Evolutionary conservation across 2,888 invertebrate species (phyloP), one percentile per base, ranked within the genome.

Genomic region (Eilema griseolum): DNA sequence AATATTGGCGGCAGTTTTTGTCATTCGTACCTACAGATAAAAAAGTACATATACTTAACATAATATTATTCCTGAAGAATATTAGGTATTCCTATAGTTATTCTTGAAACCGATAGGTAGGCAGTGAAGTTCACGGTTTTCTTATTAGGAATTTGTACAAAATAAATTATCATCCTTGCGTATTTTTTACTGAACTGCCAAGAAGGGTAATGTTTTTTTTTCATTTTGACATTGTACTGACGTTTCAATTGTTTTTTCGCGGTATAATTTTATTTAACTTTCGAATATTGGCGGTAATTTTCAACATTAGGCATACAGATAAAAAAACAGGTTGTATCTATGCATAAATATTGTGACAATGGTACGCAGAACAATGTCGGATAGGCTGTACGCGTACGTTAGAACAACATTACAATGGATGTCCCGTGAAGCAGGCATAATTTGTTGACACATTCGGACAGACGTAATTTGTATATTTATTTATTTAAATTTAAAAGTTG

Each of bases 391-490:
- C 63, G 76, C 74, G 75, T 78, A 65, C 70, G 75, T 77, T 81
- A 75, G 77, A 85, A 85, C 84, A 83, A 52, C 59, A 81, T 78
- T 79, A 72, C 61, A 61, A 11, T 61, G 66, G 71, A 76, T 78
- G 78, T 69, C 63, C 73, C 83, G 79, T 78, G 76, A 78, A 76
- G 70, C 74, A 76, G 76, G 77, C 79, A 83, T 78, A 82, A 69
- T 81, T 78, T 83, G 83, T 86, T 84, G 84, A 86, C 85, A 85
- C 82, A 76, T 80, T 71, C 69, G 64, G 74, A 82, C 80, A 76
- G 66, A 73, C 79, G 76, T 82, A 70, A 72, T 75, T 70, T 71
- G 71, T 66, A 23, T 72, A 73, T 70, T 74, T 71, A 77, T 71
- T 75, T 75, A 77, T 79, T 79, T 74, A 80, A 69, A 75, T 79